Evolutionary conservation across 2,113 vertebrate species (phyloP).

Genomic region (Pelvicachromis taeniatus): DNA sequence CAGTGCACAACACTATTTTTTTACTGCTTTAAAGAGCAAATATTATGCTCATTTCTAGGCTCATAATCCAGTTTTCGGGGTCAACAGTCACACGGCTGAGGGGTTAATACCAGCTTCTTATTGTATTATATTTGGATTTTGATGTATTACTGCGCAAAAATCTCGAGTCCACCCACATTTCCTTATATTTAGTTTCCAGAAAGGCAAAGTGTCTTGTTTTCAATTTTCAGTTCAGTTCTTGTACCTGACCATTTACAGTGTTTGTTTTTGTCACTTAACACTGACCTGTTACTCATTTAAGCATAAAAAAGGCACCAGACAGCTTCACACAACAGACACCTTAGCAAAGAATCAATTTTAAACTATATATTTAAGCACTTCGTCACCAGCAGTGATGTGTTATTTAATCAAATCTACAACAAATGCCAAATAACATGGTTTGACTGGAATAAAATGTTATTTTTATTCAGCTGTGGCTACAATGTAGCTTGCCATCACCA

Average conservation of each 20-base stretch:
- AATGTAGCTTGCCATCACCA: too few species aligned
- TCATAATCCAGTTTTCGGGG: background rate
- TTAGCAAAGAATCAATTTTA: background rate
- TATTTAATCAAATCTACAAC: background rate
- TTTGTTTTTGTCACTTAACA: background rate
- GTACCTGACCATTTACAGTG: background rate
- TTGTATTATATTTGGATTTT: background rate
- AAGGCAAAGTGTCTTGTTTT: background rate
- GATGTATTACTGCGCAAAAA: background rate
- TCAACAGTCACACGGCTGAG: background rate
- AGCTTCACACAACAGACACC: background rate
- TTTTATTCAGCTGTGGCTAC: too few species aligned
- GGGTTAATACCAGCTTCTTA: background rate
- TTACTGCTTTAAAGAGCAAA: background rate
- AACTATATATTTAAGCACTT: background rate
- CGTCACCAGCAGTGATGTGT: background rate
- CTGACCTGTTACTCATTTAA: background rate
- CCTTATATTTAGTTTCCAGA: background rate
- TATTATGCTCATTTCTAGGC: background rate
- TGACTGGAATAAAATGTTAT: background rate
- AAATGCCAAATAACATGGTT: background rate
- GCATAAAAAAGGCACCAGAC: background rate
- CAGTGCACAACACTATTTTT: background rate
- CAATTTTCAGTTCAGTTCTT: background rate
- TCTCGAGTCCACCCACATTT: background rate